Evolutionary conservation across 2,113 vertebrate species (phyloP).

Genomic region (Tamias sibiricus): DNA sequence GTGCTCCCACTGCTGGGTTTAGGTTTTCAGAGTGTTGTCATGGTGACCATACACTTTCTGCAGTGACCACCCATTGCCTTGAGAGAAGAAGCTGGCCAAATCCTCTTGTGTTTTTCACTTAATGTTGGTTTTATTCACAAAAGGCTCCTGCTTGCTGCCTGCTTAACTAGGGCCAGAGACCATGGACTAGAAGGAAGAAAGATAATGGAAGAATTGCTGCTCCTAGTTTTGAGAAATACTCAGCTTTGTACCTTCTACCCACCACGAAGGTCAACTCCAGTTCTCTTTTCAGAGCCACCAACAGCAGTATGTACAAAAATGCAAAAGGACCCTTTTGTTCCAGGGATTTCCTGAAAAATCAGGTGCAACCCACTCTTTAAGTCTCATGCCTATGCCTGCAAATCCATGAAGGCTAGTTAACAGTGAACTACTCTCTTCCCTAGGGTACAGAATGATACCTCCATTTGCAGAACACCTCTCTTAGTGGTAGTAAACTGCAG

Average conservation of each 20-base stretch:
- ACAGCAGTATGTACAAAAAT: not conserved
- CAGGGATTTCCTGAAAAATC: not conserved
- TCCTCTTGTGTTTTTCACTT: not conserved
- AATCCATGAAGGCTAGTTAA: not conserved
- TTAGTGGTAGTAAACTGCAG: not conserved
- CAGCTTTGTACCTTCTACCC: not conserved
- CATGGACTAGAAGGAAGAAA: not conserved
- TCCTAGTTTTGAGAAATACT: not conserved
- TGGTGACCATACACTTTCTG: slow-evolving; percentile 34
- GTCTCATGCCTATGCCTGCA: not conserved
- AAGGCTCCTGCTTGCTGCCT: not conserved
- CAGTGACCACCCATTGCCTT: slow-evolving; percentile 13
- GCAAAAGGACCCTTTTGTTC: not conserved
- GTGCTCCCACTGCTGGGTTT: not conserved
- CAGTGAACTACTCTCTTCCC: not conserved
- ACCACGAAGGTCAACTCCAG: not conserved
- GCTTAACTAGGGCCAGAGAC: not conserved
- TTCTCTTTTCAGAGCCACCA: not conserved
- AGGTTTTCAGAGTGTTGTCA: slow-evolving; percentile 17
- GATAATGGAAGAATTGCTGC: not conserved
- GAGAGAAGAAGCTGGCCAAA: not conserved
- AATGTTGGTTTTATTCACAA: slow-evolving; percentile 1
- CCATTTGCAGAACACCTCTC: not conserved
- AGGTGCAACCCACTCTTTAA: not conserved
- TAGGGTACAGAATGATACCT: not conserved